These are phyloP conservation scores for Girardinichthys multiradiatus DNA, from an alignment of 2,113 vertebrate genomes.

Conservation along the genomic window DNA sequence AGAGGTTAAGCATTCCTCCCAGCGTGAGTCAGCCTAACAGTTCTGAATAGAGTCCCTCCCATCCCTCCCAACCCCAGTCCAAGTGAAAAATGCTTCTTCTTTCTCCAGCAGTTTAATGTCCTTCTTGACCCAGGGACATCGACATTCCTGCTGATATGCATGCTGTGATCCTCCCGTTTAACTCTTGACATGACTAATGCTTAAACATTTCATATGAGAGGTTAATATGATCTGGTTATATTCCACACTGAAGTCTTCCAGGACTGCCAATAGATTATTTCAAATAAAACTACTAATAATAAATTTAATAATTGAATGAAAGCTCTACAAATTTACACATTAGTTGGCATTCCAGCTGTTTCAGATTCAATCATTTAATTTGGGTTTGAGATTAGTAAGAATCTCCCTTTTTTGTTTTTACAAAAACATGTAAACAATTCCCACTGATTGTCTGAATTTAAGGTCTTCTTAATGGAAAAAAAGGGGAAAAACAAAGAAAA, in stretches of 20 bases:
- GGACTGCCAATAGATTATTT: background rate
- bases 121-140: constrained; percentile 55
- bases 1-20: constrained; percentile 68
- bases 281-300: background rate
- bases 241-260: constrained; percentile 16
- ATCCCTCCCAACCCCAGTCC: constrained; percentile 10
- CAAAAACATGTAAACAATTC: too few relatives aligned
- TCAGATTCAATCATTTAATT: background rate
- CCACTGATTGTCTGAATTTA: too few relatives aligned
- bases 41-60: constrained; percentile 46
- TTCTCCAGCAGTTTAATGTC: constrained; percentile 30
- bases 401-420: too few relatives aligned
- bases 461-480: too few relatives aligned
- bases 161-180: constrained; percentile 7
- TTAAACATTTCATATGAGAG: constrained; percentile 35
- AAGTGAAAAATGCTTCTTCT: constrained; percentile 54
- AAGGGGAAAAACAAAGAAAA: too few relatives aligned
- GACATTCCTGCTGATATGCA: constrained; percentile 41
- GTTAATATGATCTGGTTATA: constrained; percentile 8
- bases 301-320: too few relatives aligned
- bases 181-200: constrained; percentile 19
- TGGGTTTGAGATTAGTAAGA: too few relatives aligned
- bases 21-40: constrained; percentile 62
- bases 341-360: background rate
- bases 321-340: too few relatives aligned